phyloP scores from a whole-genome alignment of 2,797 vertebrate species.

The Gymnothorax javanicus region DNA sequence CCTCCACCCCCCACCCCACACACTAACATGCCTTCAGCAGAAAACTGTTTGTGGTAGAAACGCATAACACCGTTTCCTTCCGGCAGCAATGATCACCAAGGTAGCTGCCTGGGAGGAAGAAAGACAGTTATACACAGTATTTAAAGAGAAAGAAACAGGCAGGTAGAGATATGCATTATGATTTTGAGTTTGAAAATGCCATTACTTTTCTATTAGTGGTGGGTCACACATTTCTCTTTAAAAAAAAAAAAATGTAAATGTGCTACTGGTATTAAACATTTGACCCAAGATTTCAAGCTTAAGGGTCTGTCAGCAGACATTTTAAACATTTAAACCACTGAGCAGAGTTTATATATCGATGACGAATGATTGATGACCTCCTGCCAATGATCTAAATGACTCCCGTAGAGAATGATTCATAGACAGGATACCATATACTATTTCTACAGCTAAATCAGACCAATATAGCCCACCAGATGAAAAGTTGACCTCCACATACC shows the following conservation, averaged over 20 bases:
- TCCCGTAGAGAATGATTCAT: background rate
- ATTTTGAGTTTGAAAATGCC: too few species aligned
- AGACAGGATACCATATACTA: background rate
- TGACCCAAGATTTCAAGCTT: too few species aligned
- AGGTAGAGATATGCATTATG: background rate
- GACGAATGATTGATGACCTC: background rate
- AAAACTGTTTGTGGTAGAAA: background rate
- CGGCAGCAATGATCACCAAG: background rate
- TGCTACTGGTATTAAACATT: too few species aligned
- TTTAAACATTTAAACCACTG: too few species aligned
- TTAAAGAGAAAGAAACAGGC: background rate
- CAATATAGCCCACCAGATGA: background rate
- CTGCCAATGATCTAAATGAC: background rate
- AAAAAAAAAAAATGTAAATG: too few species aligned
- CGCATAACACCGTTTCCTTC: slow-evolving; percentile 24
- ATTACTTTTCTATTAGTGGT: too few species aligned
- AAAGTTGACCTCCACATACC: background rate
- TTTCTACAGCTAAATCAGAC: background rate
- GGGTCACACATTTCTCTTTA: too few species aligned
- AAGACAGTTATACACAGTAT: background rate
- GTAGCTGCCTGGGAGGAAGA: background rate
- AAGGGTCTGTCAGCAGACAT: too few species aligned
- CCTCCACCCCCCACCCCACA: background rate
- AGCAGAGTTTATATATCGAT: too few species aligned
- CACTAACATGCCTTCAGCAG: background rate